Conservation (phyloP, 2,797 vertebrate species). For the Parauchenoglanis ngamensis region DNA sequence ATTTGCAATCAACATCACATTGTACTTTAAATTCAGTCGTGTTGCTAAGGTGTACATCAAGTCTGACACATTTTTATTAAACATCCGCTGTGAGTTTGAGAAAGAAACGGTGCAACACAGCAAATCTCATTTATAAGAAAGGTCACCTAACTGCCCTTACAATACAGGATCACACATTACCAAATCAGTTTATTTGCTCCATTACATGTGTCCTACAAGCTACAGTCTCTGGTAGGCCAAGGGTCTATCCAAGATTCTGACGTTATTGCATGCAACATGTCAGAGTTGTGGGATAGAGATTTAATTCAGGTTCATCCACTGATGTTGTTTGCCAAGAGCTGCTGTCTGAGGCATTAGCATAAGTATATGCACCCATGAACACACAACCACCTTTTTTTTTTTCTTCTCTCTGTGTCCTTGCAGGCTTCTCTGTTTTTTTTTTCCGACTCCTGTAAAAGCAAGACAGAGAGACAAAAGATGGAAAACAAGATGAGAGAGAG, state of each 20-base stretch:
- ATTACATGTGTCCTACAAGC: neutral
- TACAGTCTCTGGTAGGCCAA: neutral
- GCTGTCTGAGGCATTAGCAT: slow-evolving; percentile 46
- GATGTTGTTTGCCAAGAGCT: slow-evolving; percentile 65
- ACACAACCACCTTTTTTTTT: slow-evolving; percentile 20
- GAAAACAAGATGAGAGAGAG: neutral
- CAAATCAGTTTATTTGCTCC: neutral
- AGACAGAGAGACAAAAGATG: neutral
- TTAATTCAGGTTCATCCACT: slow-evolving; percentile 60
- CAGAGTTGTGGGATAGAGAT: slow-evolving; percentile 50
- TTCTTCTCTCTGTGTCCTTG: neutral
- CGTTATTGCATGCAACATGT: neutral
- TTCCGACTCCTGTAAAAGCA: slow-evolving; percentile 59
- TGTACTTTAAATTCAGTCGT: neutral
- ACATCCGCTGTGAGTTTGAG: neutral
- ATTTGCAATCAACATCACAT: neutral
- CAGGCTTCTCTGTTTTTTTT: slow-evolving; percentile 48
- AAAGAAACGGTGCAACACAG: neutral
- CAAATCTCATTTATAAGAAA: neutral
- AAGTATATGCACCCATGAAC: slow-evolving; percentile 24
- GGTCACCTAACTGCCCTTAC: neutral
- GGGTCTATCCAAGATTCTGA: neutral
- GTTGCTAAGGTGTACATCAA: neutral
- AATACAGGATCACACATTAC: neutral
- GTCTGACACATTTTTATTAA: neutral